phyloP scores from a whole-genome alignment of 2,888 invertebrate genomes.

The Thalpophila matura region DNA sequence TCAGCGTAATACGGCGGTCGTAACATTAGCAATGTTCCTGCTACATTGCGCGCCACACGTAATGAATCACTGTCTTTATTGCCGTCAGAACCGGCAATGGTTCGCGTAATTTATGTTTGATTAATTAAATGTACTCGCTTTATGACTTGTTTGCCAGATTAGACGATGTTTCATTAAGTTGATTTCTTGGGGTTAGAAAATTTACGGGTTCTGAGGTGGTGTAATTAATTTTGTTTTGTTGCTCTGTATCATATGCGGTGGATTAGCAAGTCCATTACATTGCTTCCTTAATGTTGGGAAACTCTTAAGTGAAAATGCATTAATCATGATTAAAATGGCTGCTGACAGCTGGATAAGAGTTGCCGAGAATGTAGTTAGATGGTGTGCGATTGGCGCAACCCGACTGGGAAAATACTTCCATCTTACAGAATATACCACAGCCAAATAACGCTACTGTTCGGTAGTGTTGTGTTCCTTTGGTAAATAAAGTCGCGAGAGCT shows the following conservation, averaged over 20 bases:
- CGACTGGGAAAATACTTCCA: too few species aligned
- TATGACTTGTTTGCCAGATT: constrained; percentile 60
- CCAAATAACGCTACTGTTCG: too few species aligned
- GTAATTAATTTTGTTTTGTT: constrained; percentile 36
- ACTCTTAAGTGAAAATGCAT: constrained; percentile 1
- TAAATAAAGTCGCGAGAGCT: too few species aligned
- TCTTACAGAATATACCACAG: too few species aligned
- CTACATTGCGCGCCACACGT: constrained; percentile 58
- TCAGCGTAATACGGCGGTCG: constrained; percentile 52
- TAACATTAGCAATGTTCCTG: constrained; percentile 56
- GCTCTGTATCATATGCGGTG: constrained; percentile 14
- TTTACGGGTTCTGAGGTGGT: constrained; percentile 33
- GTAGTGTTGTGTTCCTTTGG: too few species aligned
- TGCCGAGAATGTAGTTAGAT: too few species aligned
- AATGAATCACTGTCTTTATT: constrained; percentile 61
- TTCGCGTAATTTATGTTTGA: constrained; percentile 52
- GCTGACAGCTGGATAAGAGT: too few species aligned
- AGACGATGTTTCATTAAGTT: constrained; percentile 51
- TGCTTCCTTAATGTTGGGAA: constrained; percentile 1
- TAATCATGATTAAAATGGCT: constrained; percentile 6
- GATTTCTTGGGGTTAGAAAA: constrained; percentile 46
- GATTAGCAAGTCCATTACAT: constrained; percentile 17
- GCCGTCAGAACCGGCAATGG: constrained; percentile 58
- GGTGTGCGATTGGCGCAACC: too few species aligned
- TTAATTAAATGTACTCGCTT: constrained; percentile 61